A percentile compares a stretch with the other conserved stretches of the same genome.
Conservation (phyloP, 1,140 invertebrate species). For the Carposina sasakii region DNA sequence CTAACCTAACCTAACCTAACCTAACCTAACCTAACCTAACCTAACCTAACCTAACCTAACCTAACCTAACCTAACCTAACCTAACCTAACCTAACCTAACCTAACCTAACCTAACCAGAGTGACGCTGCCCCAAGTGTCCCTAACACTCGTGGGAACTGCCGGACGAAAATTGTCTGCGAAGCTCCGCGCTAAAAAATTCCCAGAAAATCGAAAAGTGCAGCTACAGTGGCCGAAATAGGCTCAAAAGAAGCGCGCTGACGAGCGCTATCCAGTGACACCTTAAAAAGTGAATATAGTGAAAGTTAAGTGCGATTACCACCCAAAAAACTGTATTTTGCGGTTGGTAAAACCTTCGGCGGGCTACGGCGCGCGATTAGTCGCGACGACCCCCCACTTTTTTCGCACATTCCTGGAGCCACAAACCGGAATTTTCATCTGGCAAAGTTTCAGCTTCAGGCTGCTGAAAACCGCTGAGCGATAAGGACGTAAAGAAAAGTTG, state of each 20-base stretch:
- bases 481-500: too few species aligned
- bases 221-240: too few species aligned
- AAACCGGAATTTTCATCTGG: too few species aligned
- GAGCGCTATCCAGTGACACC: background rate
- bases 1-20: background rate
- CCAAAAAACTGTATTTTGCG: too few species aligned
- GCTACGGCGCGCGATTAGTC: too few species aligned
- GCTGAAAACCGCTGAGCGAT: too few species aligned
- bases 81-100: background rate
- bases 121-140: background rate
- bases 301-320: too few species aligned
- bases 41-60: conserved; percentile 6
- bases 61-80: conserved; percentile 7
- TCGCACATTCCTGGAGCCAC: too few species aligned
- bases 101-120: background rate
- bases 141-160: background rate
- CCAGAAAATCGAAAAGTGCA: background rate
- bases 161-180: background rate
- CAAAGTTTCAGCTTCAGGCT: too few species aligned
- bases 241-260: background rate
- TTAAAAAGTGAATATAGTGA: background rate
- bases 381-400: too few species aligned
- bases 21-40: conserved; percentile 6
- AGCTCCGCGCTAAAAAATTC: background rate
- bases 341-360: too few species aligned